Evolutionary conservation across 1,140 invertebrate species (phyloP), one percentile per base, ranked within the genome.

Genomic region (Ostrea denselamellosa): DNA sequence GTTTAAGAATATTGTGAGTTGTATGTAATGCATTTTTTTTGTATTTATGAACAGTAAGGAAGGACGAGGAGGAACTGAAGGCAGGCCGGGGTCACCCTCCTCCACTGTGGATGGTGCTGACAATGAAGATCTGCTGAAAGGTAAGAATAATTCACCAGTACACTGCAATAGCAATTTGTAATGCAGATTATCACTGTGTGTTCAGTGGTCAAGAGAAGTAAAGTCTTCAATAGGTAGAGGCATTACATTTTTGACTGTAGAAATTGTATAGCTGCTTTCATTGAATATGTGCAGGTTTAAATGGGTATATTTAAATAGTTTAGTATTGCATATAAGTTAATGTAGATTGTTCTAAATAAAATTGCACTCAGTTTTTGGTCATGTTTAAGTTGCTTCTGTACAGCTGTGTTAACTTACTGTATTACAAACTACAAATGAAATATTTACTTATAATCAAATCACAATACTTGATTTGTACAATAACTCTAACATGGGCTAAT

Each of bases 41-140:
- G 25, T 77, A 25, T 62, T 7, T 62, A 2, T 62, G 5, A 17
- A 62, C 68, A 84, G 54, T 56, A 84, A 56, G 52, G 54, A 84
- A 7, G 54, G 54, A 52, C 54, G 52, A 9, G 83, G 83, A 10
- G 83, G 83, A 7, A 84, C 83, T 14, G 83, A 84, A 7, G 83
- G 83, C 0, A 51, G 83, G 3, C 83, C 83, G 8, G 54, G 52
- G n/a, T 84, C 83, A 19, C 83, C 83, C 12, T 44, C 22, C 22
- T 84, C 83, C 44, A 53, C 25, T 8, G 54, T 53, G 44, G 83
- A 84, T 17, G 52, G 12, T 28, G 52, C 52, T 53, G 83, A 84
- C 68, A 71, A 28, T 10, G 9, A 34, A 12, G 68, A 77, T 34
- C 68, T 14, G 3, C 68, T 34, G 12, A 34, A 77, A 77, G 25